Evolutionary conservation across 1,140 invertebrate genomes (phyloP), one percentile per base, ranked within the genome.

Genomic region (Tenebrio molitor): DNA sequence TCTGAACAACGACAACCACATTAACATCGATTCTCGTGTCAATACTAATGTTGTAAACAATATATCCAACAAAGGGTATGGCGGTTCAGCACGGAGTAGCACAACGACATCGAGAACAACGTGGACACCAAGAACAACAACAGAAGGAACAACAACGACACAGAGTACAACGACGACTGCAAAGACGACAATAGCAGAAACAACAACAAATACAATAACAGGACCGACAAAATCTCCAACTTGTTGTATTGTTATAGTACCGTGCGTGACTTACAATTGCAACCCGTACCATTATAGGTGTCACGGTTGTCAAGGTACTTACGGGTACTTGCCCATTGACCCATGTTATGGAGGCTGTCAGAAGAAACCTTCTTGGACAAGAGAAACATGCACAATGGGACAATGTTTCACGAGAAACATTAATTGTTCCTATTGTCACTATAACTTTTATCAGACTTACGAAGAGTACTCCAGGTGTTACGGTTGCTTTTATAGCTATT

Each of bases 181-280:
- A 21, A 46, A 2, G 17, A 33, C 34, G 12, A 23, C 53, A 53
- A 71, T 46, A 71, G 44, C 39, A 44, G 63, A n/a, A n/a, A n/a
- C n/a, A n/a, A n/a, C n/a, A n/a, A n/a, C 16, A 7, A 21, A 19
- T 12, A 50, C 15, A n/a, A n/a, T 33, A 33, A 4, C 10, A 16
- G 23, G 12, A 3, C 7, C 14, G 3, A 2, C 2, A n/a, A 39
- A 5, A 23, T 58, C 8, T 12, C 19, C 10, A 53, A 0, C 10
- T n/a, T 58, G 50, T 14, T 58, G 50, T 8, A 15, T 58, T 25
- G 8, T 58, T 29, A 58, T 58, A 15, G 19, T 29, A 4, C 50
- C 50, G 7, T 58, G 50, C 29, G 50, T 29, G 8, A 14, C 5
- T 4, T 29, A 25, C 15, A 17, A 17, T 2, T 58, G 50, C 6